Evolutionary conservation across 1,140 invertebrate species (phyloP), one percentile per base, ranked within the genome.

Genomic region (Myzus persicae): DNA sequence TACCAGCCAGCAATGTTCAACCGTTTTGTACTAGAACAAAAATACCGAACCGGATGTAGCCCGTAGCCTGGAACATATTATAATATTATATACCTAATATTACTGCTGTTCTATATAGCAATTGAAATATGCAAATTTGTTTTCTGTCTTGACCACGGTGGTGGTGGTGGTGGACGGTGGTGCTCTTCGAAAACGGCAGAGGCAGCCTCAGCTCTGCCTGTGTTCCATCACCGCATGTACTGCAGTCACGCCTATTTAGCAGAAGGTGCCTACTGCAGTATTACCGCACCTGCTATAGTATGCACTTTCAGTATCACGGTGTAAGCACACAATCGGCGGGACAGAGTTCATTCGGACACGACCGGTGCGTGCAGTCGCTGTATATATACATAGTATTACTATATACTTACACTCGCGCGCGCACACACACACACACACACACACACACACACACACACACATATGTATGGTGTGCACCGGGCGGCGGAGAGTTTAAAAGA

Each of bases 401-500:
- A 31, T 31, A 36, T 36, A 36, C 46, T n/a, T n/a, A n/a, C 46
- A 20, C 38, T 1, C 18, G 24, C 40, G 3, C 20, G 26, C 6
- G 18, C 24, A 31, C 7, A 8, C 82, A 24, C 20, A 7, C 1
- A 40, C 44, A 26, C 31, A 24, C 46, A 20, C 38, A 3, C 18
- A 40, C 40, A 8, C 20, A 42, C 6, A 31, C 24, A 31, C 7
- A 8, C 82, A 24, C 20, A 7, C 1, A 40, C 44, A 26, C 31
- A 24, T 42, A 11, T 42, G 7, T 85, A 44, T 38, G 31, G 20
- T 51, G 48, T 51, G 48, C 48, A n/a, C 31, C 31, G 59, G 14
- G 46, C 46, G n/a, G 87, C 9, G n/a, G 22, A 24, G 48, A 67
- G 51, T 90, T 90, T 67, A 42, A 90, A 90, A 90, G 51, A 90